phyloP scores from a whole-genome alignment of 2,797 vertebrate species.

The Spheniscus humboldti region DNA sequence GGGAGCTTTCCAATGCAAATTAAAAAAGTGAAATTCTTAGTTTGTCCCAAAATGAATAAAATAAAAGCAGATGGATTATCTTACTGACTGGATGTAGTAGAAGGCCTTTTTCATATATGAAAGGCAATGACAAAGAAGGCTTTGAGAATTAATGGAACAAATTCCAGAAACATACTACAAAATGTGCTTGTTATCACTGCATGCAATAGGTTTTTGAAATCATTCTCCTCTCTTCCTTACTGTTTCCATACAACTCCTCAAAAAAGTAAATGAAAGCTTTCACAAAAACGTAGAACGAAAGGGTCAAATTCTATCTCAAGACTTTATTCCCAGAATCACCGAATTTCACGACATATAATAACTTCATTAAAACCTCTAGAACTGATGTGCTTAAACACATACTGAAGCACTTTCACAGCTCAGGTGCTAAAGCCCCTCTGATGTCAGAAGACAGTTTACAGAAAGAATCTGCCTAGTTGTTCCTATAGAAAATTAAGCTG shows the following conservation, averaged over 20 bases:
- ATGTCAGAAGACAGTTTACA: not conserved
- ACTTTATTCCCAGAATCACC: not conserved
- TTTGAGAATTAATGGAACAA: not conserved
- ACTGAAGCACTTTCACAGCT: not conserved
- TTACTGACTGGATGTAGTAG: not conserved
- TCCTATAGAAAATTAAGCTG: not conserved
- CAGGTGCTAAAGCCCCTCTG: not conserved
- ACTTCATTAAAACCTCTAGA: not conserved
- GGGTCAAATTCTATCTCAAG: not conserved
- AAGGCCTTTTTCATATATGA: not conserved
- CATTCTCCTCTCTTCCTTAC: not conserved
- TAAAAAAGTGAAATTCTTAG: not conserved
- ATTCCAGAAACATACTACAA: not conserved
- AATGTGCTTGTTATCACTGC: not conserved
- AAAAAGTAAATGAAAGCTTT: not conserved
- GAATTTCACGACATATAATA: not conserved
- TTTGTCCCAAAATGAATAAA: not conserved
- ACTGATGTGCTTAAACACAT: not conserved
- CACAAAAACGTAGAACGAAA: not conserved
- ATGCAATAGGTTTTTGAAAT: not conserved
- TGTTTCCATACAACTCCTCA: not conserved
- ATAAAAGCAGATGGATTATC: not conserved
- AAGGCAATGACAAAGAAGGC: not conserved
- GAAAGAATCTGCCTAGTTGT: not conserved
- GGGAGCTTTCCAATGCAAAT: not conserved